Evolutionary conservation across 2,888 invertebrate species (phyloP), one percentile per base, ranked within the genome.

Genomic region (Matsumyia berberina): DNA sequence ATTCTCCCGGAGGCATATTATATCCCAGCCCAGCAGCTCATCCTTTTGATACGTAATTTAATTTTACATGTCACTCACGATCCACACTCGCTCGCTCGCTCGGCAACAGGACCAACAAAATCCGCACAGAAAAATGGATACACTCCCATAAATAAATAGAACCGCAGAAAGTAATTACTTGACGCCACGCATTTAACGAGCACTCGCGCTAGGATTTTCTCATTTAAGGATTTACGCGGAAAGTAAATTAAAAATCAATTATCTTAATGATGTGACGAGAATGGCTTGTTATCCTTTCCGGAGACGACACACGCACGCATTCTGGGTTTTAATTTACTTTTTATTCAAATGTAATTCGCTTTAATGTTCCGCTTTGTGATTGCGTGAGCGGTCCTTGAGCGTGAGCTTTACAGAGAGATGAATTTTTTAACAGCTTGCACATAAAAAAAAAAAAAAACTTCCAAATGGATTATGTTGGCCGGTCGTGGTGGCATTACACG

Each of bases 231-330:
- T 62, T 53, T 69, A 77, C 62, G 55, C 62, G 55, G 42, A 51
- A 66, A 72, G 49, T 66, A 79, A 72, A 79, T 79, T 72, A 72
- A 79, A 79, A 79, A 66, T 72, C 79, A 79, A 79, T 79, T 79
- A 79, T 79, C 72, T 72, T 79, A 79, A 79, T 72, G 79, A 79
- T 64, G 72, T 72, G 64, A 46, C 15, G 51, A 33, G 64, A 51
- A 72, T 58, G 64, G 24, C 35, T 42, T 79, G 69, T 62, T 69
- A 77, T 77, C 58, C 67, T 60, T 55, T 35, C 51, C n/a, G n/a
- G n/a, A 58, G 39, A 37, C 15, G 29, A 15, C 69, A 15, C 15
- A 12, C 24, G 24, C 9, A 5, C 49, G 5, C 35, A n/a, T 19
- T 8, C 2, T 3, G 33, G 37, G 12, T 53, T 55, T 67, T 53